Evolutionary conservation across 2,797 vertebrate genomes (phyloP).

Genomic region (Semotilus atromaculatus): DNA sequence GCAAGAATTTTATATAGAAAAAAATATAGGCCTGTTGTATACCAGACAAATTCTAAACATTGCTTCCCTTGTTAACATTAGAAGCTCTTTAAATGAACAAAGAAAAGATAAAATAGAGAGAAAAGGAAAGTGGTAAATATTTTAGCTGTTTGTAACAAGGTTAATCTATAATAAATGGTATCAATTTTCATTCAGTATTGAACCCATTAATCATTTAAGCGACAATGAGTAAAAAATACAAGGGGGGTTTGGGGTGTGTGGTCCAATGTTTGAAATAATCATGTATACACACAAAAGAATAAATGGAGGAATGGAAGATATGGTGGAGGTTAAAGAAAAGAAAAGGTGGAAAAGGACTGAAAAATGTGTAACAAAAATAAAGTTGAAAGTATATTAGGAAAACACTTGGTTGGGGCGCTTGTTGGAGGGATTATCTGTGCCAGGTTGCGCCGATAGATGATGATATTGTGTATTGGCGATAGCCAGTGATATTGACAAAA

Average conservation of each 20-base stretch:
- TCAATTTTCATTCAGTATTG: slow-evolving; percentile 46
- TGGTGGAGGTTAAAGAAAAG: neutral
- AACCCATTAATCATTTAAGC: slow-evolving; percentile 47
- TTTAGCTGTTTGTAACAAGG: slow-evolving; percentile 37
- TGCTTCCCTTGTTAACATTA: neutral
- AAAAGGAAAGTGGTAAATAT: slow-evolving; percentile 41
- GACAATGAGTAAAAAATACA: slow-evolving; percentile 6
- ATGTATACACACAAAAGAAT: neutral
- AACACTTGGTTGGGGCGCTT: no score
- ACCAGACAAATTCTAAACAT: neutral
- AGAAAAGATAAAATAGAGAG: neutral
- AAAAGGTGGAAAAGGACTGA: no score
- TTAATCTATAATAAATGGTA: slow-evolving; percentile 54
- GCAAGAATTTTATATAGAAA: neutral
- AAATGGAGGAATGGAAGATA: neutral
- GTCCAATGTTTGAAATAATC: slow-evolving; percentile 34
- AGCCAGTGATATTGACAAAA: no score
- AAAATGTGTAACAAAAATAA: no score
- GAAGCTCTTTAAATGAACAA: neutral
- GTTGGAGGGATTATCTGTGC: no score
- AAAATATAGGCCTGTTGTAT: neutral
- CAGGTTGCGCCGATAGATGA: no score
- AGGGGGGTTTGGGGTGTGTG: neutral
- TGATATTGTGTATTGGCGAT: no score
- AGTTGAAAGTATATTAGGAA: no score